A percentile compares a stretch with the other conserved stretches of the same genome.
Evolutionary conservation across 2,797 vertebrate genomes (phyloP).

Genomic region (Poeciliopsis presidionis): DNA sequence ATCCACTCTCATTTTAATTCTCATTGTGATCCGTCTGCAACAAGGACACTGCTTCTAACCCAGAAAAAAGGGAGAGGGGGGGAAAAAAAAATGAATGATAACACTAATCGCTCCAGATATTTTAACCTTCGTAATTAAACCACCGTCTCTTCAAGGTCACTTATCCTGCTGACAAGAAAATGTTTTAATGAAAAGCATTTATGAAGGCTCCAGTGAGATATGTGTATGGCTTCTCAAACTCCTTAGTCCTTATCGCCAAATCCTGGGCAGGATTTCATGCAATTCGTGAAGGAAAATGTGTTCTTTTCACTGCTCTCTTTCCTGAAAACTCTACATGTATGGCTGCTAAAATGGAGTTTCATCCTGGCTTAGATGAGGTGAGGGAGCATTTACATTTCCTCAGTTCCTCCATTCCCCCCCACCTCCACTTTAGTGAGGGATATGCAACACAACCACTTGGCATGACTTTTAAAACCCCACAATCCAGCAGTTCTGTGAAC

Average conservation of each 20-base stretch:
- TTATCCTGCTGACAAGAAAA: conserved; percentile 42
- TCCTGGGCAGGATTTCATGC: conserved; percentile 60
- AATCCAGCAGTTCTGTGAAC: conserved; percentile 47
- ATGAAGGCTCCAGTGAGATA: conserved; percentile 36
- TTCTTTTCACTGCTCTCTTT: conserved; percentile 53
- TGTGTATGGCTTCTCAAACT: conserved; percentile 30
- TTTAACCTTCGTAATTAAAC: conserved; percentile 50
- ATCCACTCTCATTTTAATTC: conserved; percentile 66
- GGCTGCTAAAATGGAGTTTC: conserved; percentile 65
- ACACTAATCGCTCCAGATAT: conserved; percentile 42
- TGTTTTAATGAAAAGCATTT: conserved; percentile 28
- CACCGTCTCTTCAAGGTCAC: conserved; percentile 44
- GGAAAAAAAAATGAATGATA: background rate
- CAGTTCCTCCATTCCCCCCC: conserved; percentile 54
- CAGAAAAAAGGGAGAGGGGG: conserved; percentile 13
- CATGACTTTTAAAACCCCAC: conserved; percentile 54
- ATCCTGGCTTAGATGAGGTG: conserved; percentile 69
- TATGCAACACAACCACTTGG: conserved; percentile 58
- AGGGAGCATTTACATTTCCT: conserved; percentile 73
- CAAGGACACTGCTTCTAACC: conserved; percentile 54
- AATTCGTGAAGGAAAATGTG: conserved; percentile 63
- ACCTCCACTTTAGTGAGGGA: conserved; percentile 52
- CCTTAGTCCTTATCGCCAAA: conserved; percentile 49
- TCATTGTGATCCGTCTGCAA: conserved; percentile 57
- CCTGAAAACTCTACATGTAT: conserved; percentile 58